Percentiles rank a stretch among this genome's conserved stretches.
Conservation (phyloP, 2,888 invertebrate genomes). For the Morpho helenor region DNA sequence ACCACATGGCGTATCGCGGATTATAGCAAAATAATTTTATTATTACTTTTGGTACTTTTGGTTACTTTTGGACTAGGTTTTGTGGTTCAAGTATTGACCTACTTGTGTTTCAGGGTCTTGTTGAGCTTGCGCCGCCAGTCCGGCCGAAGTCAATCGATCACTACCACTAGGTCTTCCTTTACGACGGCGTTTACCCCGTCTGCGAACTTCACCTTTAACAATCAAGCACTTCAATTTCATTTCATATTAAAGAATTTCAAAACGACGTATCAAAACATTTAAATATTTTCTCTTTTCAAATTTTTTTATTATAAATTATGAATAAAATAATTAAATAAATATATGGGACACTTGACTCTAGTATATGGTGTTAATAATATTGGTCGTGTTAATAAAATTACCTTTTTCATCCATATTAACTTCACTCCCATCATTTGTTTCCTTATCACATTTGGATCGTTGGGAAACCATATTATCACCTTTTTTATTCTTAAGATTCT, state of each 20-base stretch:
- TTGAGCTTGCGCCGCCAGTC: constrained; percentile 66
- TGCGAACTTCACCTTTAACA: constrained; percentile 55
- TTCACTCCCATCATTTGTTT: constrained; percentile 45
- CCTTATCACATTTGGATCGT: constrained; percentile 55
- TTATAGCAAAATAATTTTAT: no score
- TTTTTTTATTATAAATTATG: no score
- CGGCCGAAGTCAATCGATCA: constrained; percentile 68
- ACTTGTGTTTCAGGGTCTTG: constrained; percentile 87
- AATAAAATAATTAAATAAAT: no score
- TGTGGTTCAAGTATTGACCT: background rate
- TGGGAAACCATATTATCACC: constrained; percentile 49
- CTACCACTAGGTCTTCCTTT: constrained; percentile 73
- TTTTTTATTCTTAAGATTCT: constrained; percentile 52
- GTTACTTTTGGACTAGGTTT: no score
- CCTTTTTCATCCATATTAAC: constrained; percentile 40
- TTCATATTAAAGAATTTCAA: no score
- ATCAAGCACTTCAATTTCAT: background rate
- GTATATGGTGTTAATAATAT: no score
- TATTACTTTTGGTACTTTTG: no score
- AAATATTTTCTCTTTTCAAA: no score
- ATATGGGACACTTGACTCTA: no score
- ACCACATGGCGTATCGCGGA: no score
- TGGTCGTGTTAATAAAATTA: background rate
- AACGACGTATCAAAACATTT: no score
- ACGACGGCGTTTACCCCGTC: constrained; percentile 80